Evolutionary conservation across 2,888 invertebrate species (phyloP).

Genomic region (Melieria omissa): DNA sequence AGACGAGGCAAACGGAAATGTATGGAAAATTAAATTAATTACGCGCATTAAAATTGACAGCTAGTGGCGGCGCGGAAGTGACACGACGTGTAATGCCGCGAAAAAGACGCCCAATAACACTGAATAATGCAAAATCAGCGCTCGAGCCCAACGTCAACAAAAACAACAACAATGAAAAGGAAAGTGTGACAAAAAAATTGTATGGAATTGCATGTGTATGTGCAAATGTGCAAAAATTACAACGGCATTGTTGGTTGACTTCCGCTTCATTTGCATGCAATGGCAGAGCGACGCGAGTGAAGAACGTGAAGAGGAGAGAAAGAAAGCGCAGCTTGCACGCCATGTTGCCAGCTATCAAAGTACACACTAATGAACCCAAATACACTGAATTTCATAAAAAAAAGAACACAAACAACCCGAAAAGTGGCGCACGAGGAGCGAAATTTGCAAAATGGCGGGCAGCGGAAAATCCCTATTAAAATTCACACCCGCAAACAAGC

Average conservation of each 20-base stretch:
- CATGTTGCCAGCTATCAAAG: neutral
- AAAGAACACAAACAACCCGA: no score
- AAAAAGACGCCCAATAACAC: no score
- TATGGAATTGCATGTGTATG: neutral
- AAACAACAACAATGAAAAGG: neutral
- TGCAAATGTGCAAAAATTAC: no score
- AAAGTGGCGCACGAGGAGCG: no score
- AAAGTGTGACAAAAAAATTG: constrained; percentile 8
- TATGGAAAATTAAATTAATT: constrained; percentile 15
- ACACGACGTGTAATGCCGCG: no score
- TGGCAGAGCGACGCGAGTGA: constrained; percentile 13
- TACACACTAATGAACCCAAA: constrained; percentile 23
- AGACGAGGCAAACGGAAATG: neutral
- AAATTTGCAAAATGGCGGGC: neutral
- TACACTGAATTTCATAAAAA: neutral
- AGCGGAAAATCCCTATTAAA: constrained; percentile 28
- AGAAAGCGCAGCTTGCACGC: neutral
- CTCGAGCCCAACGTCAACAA: neutral
- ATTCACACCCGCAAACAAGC: constrained; percentile 19
- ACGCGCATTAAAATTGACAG: neutral
- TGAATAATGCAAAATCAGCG: neutral
- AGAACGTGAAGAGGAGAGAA: no score
- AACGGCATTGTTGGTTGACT: constrained; percentile 1
- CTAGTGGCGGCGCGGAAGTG: no score
- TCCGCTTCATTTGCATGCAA: constrained; percentile 28